Base-by-base conservation (phyloP, 2,888 invertebrate genomes). In the Tenthredo distinguenda region DNA sequence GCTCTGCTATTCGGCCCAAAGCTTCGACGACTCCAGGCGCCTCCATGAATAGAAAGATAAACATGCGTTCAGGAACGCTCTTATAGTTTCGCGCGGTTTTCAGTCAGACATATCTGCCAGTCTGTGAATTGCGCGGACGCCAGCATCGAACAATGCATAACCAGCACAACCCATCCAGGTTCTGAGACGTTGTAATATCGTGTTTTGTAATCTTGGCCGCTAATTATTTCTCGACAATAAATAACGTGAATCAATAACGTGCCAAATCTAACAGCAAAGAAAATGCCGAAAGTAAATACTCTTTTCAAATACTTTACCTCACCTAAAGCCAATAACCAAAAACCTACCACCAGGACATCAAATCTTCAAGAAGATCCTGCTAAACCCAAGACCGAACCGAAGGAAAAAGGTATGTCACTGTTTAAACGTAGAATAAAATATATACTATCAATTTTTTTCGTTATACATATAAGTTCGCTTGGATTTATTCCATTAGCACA, bases 271-370 rank as follows among this genome's bases (percentile, higher is more conserved):
- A 37, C 12, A 58, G 12, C 18, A 21, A 21, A 37, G 0, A 85
- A 82, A 71, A 90, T 89, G 90, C 87, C 90, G 62, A 89, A 90
- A 77, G 94, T 96, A 62, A 96, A 96, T 90, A 96, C 96, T 0
- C 91, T 97, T 18, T 95, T 96, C 76, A 96, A 96, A 91, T 97
- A 96, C 91, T 97, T 97, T 89, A 92, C 94, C 2, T 92, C 93
- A 43, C 92, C 93, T n/a, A 92, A 92, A 84, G 87, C 86, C 79
- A 87, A 86, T 3, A 91, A 88, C 84, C 86, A 15, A 68, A 68
- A 87, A 7, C 82, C 85, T 15, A 72, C 40, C 12, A 65, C 9
- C 21, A 81, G 26, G 68, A 65, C n/a, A 50, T 79, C 86, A 50
- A 58, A 43, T 40, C 68, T 84, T 5, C 84, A 86, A 50, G 72